Percentiles rank a stretch among this genome's conserved stretches.
Evolutionary conservation across 2,113 vertebrate species (phyloP).

Genomic region (Hirundichthys speculiger): DNA sequence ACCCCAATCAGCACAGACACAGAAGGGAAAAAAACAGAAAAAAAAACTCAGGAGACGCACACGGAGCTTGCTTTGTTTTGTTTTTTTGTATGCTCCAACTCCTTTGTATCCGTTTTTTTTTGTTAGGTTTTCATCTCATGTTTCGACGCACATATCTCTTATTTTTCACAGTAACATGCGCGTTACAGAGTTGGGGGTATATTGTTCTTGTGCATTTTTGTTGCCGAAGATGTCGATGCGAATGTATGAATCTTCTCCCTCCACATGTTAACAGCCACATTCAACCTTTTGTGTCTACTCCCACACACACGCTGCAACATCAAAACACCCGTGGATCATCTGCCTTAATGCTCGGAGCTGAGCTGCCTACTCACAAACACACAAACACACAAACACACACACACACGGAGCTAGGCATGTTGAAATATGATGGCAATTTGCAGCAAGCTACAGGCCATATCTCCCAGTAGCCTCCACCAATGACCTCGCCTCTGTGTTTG

Average conservation of each 20-base stretch:
- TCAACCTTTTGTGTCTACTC: slow-evolving; percentile 47
- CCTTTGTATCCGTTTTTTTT: not conserved
- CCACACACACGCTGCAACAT: slow-evolving; percentile 34
- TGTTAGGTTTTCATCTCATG: not conserved
- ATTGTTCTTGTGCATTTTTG: not conserved
- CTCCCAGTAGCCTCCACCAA: slow-evolving; percentile 13
- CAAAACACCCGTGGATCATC: slow-evolving; percentile 40
- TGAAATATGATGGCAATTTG: slow-evolving; percentile 58
- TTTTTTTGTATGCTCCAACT: no score
- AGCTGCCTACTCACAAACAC: slow-evolving; percentile 14
- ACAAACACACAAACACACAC: slow-evolving; percentile 17
- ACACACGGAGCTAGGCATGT: slow-evolving; percentile 9
- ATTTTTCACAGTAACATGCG: not conserved
- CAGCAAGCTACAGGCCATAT: slow-evolving; percentile 19
- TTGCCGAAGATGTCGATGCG: slow-evolving; percentile 18
- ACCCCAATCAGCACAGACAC: slow-evolving; percentile 59
- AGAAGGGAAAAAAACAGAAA: not conserved
- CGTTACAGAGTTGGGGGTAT: no score
- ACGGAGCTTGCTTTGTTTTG: not conserved
- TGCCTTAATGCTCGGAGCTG: slow-evolving; percentile 28
- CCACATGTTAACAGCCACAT: slow-evolving; percentile 34
- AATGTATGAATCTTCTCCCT: slow-evolving; percentile 20
- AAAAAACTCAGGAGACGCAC: slow-evolving; percentile 29
- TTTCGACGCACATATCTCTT: slow-evolving; percentile 1
- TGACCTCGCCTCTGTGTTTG: slow-evolving; percentile 39